phyloP scores from a whole-genome alignment of 2,113 vertebrate species.

The Pagrus major region DNA sequence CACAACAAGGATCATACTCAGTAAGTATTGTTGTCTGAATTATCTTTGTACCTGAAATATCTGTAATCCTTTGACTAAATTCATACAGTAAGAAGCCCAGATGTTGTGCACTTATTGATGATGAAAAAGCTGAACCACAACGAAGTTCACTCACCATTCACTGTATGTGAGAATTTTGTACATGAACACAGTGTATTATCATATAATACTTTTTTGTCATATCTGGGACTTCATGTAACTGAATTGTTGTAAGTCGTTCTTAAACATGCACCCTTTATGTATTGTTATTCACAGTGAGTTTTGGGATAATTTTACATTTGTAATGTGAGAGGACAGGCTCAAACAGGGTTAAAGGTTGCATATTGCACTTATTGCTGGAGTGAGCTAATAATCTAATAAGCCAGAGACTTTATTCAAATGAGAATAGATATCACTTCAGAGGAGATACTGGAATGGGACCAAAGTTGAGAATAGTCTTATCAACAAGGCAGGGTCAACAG shows the following conservation, averaged over 20 bases:
- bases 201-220: neutral
- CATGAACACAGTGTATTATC: neutral
- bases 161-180: neutral
- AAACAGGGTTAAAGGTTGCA: neutral
- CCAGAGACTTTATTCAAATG: too few relatives aligned
- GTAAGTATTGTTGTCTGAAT: conserved; percentile 38
- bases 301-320: too few relatives aligned
- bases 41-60: neutral
- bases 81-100: neutral
- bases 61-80: neutral
- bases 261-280: neutral
- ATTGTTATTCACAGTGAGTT: neutral
- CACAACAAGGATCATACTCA: conserved; percentile 12
- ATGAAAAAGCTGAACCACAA: neutral
- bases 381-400: neutral
- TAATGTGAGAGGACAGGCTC: neutral
- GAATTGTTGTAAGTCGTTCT: neutral
- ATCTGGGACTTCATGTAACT: neutral
- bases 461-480: neutral
- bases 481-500: neutral
- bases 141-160: neutral
- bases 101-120: neutral
- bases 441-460: neutral
- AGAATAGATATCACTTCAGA: too few relatives aligned
- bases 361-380: neutral